A percentile compares a stretch with the other conserved stretches of the same genome.
Evolutionary conservation across 35 echinoderm and acorn worm species (phyloP).

Genomic region (Nesometra sesokonis): DNA sequence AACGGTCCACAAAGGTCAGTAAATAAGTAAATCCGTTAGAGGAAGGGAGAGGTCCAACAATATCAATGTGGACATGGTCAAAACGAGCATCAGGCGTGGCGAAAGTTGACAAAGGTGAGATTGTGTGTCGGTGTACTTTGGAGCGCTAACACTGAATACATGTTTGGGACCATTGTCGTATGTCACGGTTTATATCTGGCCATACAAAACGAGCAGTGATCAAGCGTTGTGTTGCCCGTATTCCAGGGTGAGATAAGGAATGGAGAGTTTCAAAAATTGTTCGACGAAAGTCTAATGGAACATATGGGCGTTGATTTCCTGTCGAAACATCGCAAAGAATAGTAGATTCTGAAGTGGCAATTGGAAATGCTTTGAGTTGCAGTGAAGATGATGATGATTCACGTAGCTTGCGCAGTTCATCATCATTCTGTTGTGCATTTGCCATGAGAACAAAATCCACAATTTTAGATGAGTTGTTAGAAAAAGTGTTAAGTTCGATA

Average conservation of each 20-base stretch:
- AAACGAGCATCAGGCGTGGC: conserved; percentile 41
- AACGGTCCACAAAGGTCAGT: conserved; percentile 11
- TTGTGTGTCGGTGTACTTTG: conserved; percentile 49
- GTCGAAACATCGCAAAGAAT: conserved; percentile 18
- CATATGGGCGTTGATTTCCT: conserved; percentile 3
- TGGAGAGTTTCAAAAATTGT: conserved; percentile 12
- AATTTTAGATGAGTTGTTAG: not conserved
- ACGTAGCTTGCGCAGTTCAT: not conserved
- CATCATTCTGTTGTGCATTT: not conserved
- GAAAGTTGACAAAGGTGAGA: conserved; percentile 42
- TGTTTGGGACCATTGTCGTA: conserved; percentile 34
- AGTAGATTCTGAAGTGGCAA: not conserved
- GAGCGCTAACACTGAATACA: conserved; percentile 13
- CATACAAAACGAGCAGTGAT: conserved; percentile 42
- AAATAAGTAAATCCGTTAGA: conserved; percentile 11
- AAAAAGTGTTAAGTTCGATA: not conserved
- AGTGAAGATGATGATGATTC: not conserved
- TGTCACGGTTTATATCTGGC: conserved; percentile 46
- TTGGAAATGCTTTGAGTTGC: not conserved
- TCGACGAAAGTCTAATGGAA: conserved; percentile 2
- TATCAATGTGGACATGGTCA: conserved; percentile 12
- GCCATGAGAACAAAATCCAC: conserved; percentile 2
- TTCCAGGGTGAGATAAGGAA: not conserved
- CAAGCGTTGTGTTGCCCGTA: conserved; percentile 18
- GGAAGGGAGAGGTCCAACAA: conserved; percentile 21